Conservation (phyloP, 2,797 vertebrate genomes). For the Poeciliopsis paucimaculata region DNA sequence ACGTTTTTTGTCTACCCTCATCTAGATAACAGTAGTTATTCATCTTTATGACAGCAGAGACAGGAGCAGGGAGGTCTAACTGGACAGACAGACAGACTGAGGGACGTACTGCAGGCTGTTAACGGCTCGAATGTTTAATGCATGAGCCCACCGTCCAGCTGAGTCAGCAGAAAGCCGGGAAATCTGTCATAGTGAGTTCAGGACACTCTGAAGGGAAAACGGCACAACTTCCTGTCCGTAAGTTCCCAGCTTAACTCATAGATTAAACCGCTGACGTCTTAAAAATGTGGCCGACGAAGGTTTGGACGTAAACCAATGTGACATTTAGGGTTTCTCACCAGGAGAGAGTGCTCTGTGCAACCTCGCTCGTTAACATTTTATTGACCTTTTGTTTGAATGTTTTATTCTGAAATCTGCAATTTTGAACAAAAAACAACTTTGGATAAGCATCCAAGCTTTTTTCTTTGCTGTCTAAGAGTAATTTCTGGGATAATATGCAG, state of each 20-base stretch:
- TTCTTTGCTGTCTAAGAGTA: neutral
- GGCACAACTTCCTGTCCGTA: slow-evolving; percentile 1
- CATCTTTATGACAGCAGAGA: slow-evolving; percentile 21
- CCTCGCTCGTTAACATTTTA: neutral
- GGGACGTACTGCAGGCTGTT: slow-evolving; percentile 13
- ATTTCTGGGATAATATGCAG: neutral
- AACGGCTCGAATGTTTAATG: slow-evolving; percentile 50
- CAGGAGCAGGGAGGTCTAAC: neutral
- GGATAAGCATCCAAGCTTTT: neutral
- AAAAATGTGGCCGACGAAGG: neutral
- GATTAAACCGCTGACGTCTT: slow-evolving; percentile 17
- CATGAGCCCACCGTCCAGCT: slow-evolving; percentile 31
- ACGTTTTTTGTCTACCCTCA: neutral
- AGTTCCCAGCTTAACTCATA: neutral
- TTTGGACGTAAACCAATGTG: slow-evolving; percentile 19
- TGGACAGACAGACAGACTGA: neutral
- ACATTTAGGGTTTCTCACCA: slow-evolving; percentile 18
- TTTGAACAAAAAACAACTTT: neutral
- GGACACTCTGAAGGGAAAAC: slow-evolving; percentile 16
- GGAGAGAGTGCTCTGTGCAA: neutral
- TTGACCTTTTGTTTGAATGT: neutral
- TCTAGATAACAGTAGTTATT: neutral
- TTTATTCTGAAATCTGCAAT: neutral
- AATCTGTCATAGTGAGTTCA: slow-evolving; percentile 15
- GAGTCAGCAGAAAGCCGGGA: slow-evolving; percentile 39